Base-by-base conservation (phyloP, 1,140 invertebrate species). In the Copidosoma floridanum region DNA sequence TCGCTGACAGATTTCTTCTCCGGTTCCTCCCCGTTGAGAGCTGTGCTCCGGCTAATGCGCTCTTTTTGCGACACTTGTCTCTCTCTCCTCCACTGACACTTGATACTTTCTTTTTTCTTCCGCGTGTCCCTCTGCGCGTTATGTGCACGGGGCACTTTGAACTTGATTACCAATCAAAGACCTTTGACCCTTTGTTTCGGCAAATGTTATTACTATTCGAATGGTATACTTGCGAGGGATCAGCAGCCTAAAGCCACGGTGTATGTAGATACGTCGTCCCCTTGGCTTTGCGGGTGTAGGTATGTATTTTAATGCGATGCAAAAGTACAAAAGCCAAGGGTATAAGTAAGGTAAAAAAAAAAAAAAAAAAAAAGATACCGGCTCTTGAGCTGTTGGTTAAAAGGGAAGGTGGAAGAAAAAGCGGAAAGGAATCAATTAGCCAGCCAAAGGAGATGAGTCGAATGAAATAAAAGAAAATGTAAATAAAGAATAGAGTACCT, bases 1-100 rank as follows among this genome's bases (percentile, higher is more conserved):
- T 46, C 64, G 66, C 59, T 70, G 71, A 72, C 66, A 67, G 63
- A 58, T 63, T 65, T 62, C 26, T n/a, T 43, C 38, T 54, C 20
- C 0, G 16, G 10, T 40, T 8, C 23, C 14, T 8, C 14, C 44
- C 23, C 7, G 7, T 5, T 24, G 44, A 26, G 5, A 26, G 20
- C 12, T 43, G 12, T 14, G 5, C 18, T 44, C 23, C 16, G 23
- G 20, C 47, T 58, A 51, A 51, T 58, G 56, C 12, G n/a, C n/a
- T 50, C 12, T 44, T 58, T 58, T 58, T 58, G 16, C 27, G 14
- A 7, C 14, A 21, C n/a, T n/a, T n/a, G n/a, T n/a, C n/a, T n/a
- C n/a, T n/a, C n/a, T 1, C 20, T 38, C 16, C 1, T 16, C 23
- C n/a, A 12, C 44, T 43, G 2, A 21, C 3, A 16, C 12, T 18